These are phyloP conservation scores for Sterna hirundo DNA, from an alignment of 2,113 vertebrate genomes.

Conservation along the genomic window DNA sequence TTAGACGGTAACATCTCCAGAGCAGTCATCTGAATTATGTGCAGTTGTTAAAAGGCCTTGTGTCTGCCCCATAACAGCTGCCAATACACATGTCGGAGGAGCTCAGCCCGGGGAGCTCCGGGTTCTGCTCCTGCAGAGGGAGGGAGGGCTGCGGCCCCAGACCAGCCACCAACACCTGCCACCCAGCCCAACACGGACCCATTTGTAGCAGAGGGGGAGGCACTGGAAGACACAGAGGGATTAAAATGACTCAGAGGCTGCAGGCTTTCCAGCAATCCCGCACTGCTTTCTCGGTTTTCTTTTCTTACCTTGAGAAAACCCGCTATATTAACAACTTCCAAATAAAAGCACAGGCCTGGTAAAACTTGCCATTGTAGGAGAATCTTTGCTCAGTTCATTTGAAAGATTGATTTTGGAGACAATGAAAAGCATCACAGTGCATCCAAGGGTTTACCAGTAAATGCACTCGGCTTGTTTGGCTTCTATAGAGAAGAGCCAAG, in stretches of 20 bases:
- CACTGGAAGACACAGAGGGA: neutral
- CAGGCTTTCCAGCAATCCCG: neutral
- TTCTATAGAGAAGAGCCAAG: fast-evolving
- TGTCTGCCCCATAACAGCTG: neutral
- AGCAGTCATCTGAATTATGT: neutral
- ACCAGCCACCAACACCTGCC: neutral
- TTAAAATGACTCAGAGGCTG: neutral
- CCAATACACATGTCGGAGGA: neutral
- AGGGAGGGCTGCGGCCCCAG: neutral
- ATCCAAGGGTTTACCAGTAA: fast-evolving
- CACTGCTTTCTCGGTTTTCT: neutral
- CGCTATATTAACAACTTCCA: fast-evolving
- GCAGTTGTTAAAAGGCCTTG: neutral
- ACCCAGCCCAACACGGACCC: neutral
- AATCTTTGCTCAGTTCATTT: neutral
- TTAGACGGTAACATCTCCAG: neutral
- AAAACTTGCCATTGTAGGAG: neutral
- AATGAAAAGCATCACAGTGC: fast-evolving
- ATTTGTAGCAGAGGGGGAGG: neutral
- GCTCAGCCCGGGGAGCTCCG: neutral
- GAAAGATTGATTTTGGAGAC: neutral
- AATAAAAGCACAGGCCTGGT: neutral
- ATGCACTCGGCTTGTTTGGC: neutral
- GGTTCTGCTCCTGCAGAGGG: neutral
- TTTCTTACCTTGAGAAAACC: neutral